These are phyloP conservation scores for Hemiprocne comata DNA, from an alignment of 2,113 vertebrate species.

Conservation along the genomic window DNA sequence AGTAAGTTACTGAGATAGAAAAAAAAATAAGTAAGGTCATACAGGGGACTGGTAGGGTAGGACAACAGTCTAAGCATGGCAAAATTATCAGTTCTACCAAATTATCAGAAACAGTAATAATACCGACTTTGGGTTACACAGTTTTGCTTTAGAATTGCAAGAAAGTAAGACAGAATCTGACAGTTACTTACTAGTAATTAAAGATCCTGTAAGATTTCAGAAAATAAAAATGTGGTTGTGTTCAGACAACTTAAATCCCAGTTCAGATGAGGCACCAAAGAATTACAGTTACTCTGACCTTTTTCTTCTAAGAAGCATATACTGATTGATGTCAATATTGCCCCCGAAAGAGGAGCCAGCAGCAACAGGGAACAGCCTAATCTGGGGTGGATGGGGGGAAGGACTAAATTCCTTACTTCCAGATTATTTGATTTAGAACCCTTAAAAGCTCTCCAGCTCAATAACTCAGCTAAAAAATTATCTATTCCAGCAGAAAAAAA, in stretches of 20 bases:
- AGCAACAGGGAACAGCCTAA: background rate
- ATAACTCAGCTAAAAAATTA: background rate
- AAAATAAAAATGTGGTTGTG: background rate
- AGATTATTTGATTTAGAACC: background rate
- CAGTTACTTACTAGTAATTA: background rate
- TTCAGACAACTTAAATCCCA: background rate
- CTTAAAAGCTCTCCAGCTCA: background rate
- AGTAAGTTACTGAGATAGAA: background rate
- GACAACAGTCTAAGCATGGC: background rate
- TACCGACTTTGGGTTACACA: background rate
- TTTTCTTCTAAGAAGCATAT: background rate
- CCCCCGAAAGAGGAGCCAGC: background rate
- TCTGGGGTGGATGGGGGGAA: accelerated
- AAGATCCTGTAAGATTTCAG: background rate
- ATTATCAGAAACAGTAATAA: background rate
- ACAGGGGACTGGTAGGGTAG: background rate
- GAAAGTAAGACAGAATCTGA: background rate
- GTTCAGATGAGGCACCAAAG: background rate
- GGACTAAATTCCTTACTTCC: background rate
- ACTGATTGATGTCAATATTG: background rate
- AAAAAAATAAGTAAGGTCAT: background rate
- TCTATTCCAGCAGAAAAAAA: background rate
- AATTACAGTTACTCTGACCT: background rate
- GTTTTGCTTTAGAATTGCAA: background rate
- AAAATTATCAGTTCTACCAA: background rate